Evolutionary conservation across 53 echinoderm and acorn worm genomes (phyloP).

Genomic region (Hippasteria phrygiana): DNA sequence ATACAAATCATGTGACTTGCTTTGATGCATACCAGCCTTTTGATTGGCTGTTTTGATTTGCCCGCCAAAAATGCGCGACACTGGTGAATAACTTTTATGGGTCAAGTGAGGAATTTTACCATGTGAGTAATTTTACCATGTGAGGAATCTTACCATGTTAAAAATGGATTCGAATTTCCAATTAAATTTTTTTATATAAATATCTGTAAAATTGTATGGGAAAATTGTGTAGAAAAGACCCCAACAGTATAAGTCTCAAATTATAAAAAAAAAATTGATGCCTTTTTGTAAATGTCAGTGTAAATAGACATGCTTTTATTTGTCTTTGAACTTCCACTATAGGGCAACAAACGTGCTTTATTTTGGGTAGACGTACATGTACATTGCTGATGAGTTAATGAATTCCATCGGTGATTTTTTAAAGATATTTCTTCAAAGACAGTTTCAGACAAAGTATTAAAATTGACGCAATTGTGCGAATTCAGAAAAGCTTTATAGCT

Average conservation of each 20-base stretch:
- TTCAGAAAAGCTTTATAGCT: neutral
- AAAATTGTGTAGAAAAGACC: neutral
- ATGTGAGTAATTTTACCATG: neutral
- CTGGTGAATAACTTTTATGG: neutral
- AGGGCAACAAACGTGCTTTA: neutral
- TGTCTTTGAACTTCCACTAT: neutral
- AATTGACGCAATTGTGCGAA: no score
- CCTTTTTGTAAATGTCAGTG: conserved; percentile 31
- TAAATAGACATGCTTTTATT: conserved; percentile 19
- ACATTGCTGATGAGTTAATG: neutral
- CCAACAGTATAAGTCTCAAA: neutral
- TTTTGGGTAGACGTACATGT: neutral
- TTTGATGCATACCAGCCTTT: neutral
- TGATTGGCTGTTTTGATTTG: neutral
- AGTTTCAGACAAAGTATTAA: no score
- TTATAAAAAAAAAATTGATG: neutral
- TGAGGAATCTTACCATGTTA: neutral
- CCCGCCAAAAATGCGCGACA: neutral
- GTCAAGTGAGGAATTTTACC: neutral
- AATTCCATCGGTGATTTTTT: neutral
- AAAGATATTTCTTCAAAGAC: neutral
- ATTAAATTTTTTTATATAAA: neutral
- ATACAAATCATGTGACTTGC: neutral
- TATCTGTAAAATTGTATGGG: neutral
- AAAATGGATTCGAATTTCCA: neutral